phyloP scores from a whole-genome alignment of 2,888 invertebrate species.

The Camptogramma bilineatum region DNA sequence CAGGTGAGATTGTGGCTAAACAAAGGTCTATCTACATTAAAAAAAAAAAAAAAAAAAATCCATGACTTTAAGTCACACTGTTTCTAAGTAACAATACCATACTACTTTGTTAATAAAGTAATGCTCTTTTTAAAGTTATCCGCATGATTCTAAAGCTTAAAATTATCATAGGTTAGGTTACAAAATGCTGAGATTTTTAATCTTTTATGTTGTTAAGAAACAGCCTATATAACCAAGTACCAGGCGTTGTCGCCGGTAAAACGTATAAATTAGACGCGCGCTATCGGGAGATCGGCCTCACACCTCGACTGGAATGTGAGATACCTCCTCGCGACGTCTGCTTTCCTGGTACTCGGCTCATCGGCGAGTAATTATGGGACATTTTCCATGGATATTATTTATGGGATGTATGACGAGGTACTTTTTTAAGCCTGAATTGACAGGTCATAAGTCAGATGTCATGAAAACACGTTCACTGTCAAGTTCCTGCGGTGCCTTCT shows the following conservation, averaged over 20 bases:
- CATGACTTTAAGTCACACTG: too few relatives aligned
- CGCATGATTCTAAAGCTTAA: too few relatives aligned
- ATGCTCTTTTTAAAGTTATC: too few relatives aligned
- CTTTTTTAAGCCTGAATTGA: neutral
- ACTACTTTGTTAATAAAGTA: too few relatives aligned
- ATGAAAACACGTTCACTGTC: too few relatives aligned
- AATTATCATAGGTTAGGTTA: too few relatives aligned
- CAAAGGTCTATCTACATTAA: too few relatives aligned
- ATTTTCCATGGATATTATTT: slow-evolving; percentile 16
- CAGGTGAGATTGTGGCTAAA: too few relatives aligned
- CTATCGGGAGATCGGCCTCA: slow-evolving; percentile 84
- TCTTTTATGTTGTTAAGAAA: neutral
- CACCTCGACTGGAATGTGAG: slow-evolving; percentile 81
- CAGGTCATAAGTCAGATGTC: neutral
- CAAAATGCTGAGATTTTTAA: neutral
- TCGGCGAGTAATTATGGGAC: slow-evolving; percentile 30
- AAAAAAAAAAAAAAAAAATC: too few relatives aligned
- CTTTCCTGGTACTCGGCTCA: slow-evolving; percentile 62
- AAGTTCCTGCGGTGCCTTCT: too few relatives aligned
- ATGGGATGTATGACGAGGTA: slow-evolving; percentile 7
- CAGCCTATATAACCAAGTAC: slow-evolving; percentile 53
- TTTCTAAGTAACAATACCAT: too few relatives aligned
- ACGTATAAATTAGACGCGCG: slow-evolving; percentile 80
- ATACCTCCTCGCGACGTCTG: slow-evolving; percentile 62
- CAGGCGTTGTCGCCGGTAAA: slow-evolving; percentile 82